These are phyloP conservation scores for Poecilia wingei DNA, from an alignment of 2,797 vertebrate genomes.

Conservation along the genomic window DNA sequence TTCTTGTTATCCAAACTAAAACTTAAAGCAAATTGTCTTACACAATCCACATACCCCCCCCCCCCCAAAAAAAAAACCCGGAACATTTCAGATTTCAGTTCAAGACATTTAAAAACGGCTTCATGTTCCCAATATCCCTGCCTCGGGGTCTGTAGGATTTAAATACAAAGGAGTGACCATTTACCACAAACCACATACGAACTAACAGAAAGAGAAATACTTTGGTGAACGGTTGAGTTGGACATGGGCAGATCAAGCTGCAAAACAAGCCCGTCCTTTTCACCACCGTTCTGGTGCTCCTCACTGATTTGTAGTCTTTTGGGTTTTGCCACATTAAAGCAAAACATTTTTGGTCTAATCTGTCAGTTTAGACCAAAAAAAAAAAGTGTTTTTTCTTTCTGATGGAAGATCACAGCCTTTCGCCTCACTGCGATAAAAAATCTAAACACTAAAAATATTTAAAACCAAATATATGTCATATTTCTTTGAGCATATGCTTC, in stretches of 20 bases:
- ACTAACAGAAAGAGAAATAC: background rate
- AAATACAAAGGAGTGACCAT: background rate
- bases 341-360: too few relatives aligned
- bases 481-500: background rate
- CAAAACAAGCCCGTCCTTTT: background rate
- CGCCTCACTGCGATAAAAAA: background rate
- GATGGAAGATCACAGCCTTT: background rate
- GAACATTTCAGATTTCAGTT: background rate
- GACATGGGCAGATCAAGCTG: background rate
- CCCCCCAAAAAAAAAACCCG: too few relatives aligned
- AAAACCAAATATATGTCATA: background rate
- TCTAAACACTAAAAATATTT: background rate
- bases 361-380: too few relatives aligned
- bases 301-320: background rate
- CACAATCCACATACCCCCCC: background rate
- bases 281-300: background rate
- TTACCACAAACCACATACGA: background rate
- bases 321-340: background rate
- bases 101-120: background rate
- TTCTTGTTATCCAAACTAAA: background rate
- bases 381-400: background rate
- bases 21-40: background rate
- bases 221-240: background rate
- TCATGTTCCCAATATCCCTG: background rate
- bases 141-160: background rate